Conservation (phyloP, 2,888 invertebrate species). For the Tholera decimalis region DNA sequence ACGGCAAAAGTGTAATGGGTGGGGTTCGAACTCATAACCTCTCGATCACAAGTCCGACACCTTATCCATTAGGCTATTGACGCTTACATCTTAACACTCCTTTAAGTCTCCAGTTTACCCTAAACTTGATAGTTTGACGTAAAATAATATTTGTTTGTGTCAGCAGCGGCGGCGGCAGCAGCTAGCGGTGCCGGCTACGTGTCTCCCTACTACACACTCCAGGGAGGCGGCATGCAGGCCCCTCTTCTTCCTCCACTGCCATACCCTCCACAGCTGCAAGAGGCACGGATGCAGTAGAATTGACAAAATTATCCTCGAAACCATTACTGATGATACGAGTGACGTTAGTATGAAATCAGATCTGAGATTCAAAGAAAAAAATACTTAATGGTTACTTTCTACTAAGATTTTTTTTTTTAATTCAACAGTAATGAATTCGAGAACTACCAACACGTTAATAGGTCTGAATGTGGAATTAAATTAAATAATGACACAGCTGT, state of each 20-base stretch:
- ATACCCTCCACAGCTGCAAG: slow-evolving; percentile 94
- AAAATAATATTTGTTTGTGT: slow-evolving; percentile 47
- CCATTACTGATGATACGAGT: slow-evolving; percentile 56
- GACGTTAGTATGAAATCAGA: slow-evolving; percentile 49
- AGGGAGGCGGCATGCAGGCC: slow-evolving; percentile 91
- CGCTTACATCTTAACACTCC: slow-evolving; percentile 21
- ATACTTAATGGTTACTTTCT: slow-evolving; percentile 23
- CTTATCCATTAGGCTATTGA: too few relatives aligned
- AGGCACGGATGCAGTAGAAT: slow-evolving; percentile 94
- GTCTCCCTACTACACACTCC: slow-evolving; percentile 94
- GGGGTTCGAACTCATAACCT: too few relatives aligned
- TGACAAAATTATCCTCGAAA: slow-evolving; percentile 42
- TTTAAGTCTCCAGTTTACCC: slow-evolving; percentile 4
- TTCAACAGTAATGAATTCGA: slow-evolving; percentile 61
- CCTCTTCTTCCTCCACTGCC: slow-evolving; percentile 93
- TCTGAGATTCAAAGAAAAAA: slow-evolving; percentile 58
- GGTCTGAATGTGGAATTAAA: slow-evolving; percentile 58
- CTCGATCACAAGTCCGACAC: too few relatives aligned
- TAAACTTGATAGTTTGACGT: background rate
- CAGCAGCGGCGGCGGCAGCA: slow-evolving; percentile 88
- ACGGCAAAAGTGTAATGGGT: too few relatives aligned
- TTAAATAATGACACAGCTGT: slow-evolving; percentile 64
- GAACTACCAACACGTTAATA: slow-evolving; percentile 49
- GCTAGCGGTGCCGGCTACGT: slow-evolving; percentile 93
- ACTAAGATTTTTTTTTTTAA: slow-evolving; percentile 39